phyloP scores from a whole-genome alignment of 2,888 invertebrate species.

The Cepaea hortensis region DNA sequence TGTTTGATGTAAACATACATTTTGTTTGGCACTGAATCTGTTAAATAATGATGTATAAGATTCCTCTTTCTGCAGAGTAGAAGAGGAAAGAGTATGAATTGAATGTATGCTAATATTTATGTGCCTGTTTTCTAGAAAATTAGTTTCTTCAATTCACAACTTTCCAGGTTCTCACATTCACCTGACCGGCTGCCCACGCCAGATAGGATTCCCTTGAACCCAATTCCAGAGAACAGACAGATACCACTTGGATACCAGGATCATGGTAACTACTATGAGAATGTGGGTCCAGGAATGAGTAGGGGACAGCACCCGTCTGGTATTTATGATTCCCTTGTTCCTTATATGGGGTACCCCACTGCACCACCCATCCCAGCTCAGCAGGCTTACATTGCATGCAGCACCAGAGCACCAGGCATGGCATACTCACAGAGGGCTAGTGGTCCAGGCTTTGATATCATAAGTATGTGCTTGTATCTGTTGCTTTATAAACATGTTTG shows the following conservation, averaged over 20 bases:
- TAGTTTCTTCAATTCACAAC: not conserved
- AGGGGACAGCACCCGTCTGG: slow-evolving; percentile 32
- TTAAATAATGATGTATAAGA: no score
- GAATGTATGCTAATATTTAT: not conserved
- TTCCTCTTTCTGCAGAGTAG: no score
- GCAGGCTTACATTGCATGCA: slow-evolving; percentile 64
- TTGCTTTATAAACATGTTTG: no score
- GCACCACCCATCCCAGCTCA: slow-evolving; percentile 51
- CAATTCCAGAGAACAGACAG: slow-evolving; percentile 69
- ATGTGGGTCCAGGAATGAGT: slow-evolving; percentile 28
- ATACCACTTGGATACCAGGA: slow-evolving; percentile 54
- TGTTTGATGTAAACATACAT: no score
- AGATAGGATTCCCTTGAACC: slow-evolving; percentile 60
- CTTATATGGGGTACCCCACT: slow-evolving; percentile 52
- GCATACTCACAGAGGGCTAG: slow-evolving; percentile 64
- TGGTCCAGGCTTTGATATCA: slow-evolving; percentile 52
- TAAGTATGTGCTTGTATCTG: slow-evolving; percentile 49
- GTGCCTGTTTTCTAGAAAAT: not conserved
- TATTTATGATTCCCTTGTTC: slow-evolving; percentile 40
- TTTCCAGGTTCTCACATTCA: slow-evolving; percentile 53
- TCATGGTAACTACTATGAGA: slow-evolving; percentile 46
- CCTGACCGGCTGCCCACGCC: slow-evolving; percentile 62
- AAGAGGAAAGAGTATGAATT: no score
- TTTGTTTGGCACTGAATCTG: no score
- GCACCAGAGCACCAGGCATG: slow-evolving; percentile 59